Base-by-base conservation (phyloP, 2,888 invertebrate species). In the Agriopis marginaria region DNA sequence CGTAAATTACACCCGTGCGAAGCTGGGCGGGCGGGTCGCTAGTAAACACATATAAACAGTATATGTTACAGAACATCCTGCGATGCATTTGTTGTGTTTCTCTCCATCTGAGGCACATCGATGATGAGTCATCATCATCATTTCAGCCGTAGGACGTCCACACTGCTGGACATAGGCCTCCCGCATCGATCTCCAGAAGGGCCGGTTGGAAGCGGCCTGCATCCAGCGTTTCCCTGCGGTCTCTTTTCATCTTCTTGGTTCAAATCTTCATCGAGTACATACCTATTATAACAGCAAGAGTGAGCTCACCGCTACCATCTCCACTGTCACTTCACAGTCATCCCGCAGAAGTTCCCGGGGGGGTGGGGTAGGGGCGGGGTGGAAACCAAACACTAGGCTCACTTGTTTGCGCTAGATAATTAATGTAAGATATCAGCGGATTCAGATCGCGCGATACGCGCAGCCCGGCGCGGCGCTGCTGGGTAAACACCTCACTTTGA, bases 391-490 rank as follows among this genome's bases (percentile, higher is more conserved):
- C 78, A 78, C 78, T 75, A 78, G 79, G 80, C 65, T 66, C 65
- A 61, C 80, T 80, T 86, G 86, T 88, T 88, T 86, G 82, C 76
- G 67, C 77, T 79, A 79, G 81, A 84, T 88, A 88, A 87, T 88
- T 86, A 88, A 85, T 77, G 80, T 82, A 77, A 78, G 74, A 74
- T 73, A 76, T 77, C 76, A 69, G 70, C 58, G 53, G 68, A 32
- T 53, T 50, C 11, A 65, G 63, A 63, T 63, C 63, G 68, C 64
- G 67, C 71, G 70, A 56, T 65, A 68, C 66, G 53, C 51, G 32
- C 32, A 5, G 32, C 59, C 45, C 56, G 68, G 40, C 72, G 68
- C 67, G 56, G 67, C 66, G 61, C 51, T 3, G 42, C 42, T 62
- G 54, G 47, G 59, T 60, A 60, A 49, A 63, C 56, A 62, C 44